Evolutionary conservation across 2,113 vertebrate species (phyloP), one percentile per base, ranked within the genome.

Genomic region (Callospermophilus lateralis): DNA sequence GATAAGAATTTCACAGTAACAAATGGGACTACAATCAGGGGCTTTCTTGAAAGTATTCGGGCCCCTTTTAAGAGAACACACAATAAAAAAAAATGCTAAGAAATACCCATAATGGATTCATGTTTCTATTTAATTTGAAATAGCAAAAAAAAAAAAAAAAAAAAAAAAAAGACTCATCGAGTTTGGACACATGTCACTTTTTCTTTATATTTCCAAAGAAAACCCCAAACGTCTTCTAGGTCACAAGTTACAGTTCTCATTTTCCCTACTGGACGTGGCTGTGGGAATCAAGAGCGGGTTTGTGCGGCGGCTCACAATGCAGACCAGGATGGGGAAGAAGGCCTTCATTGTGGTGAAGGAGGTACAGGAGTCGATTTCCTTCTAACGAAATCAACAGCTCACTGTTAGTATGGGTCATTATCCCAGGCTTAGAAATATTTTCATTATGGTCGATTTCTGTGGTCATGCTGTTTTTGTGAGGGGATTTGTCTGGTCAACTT

Each of bases 351-450:
- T 87, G 39, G 85, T 2, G 19, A 70, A 63, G 24, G 12, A 61
- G 42, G 4, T 1, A 74, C 86, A 70, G 45, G n/a, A 17, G 74
- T 53, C 42, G 48, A 48, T 58, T 92, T 94, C 67, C 91, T 91
- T 63, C 68, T 67, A 94, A 84, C 22, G 94, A 93, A 89, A 86
- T 84, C 74, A 93, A 89, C 73, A 73, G 84, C 93, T 92, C 65
- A 2, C 92, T 96, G 61, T 89, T 89, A 94, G 88, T 51, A 73
- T 5, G 77, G 92, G 85, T 68, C 91, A 55, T 94, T 96, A 93
- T 90, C 79, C 74, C 42, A n/a, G 70, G 86, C 86, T 96, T 63
- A 53, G 96, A 96, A 95, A 97, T 96, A 91, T 92, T 98, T 97
- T 97, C 93, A 95, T 85, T 94, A 85, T 81, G 61, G 74, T 74